A percentile compares a stretch with the other conserved stretches of the same genome.
These are phyloP conservation scores for Apodemia zela DNA, from an alignment of 2,888 invertebrate species.

Conservation along the genomic window DNA sequence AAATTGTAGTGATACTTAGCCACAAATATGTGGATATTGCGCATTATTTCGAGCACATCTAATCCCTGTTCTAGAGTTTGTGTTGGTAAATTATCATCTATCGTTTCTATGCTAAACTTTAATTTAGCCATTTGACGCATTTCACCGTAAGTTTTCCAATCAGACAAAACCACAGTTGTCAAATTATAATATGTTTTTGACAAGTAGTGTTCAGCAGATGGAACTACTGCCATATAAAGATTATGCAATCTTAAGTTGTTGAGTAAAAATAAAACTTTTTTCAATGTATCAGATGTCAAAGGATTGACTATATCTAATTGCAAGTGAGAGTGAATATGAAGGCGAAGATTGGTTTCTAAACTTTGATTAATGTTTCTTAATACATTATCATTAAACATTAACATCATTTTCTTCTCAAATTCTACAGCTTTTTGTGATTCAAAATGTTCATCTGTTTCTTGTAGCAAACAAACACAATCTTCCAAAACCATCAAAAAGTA, in stretches of 20 bases:
- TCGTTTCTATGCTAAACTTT: conserved; percentile 88
- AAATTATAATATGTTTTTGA: conserved; percentile 98
- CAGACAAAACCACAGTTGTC: conserved; percentile 97
- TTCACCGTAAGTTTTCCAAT: conserved; percentile 98
- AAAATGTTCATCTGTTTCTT: conserved; percentile 55
- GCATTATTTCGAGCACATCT: conserved; percentile 97
- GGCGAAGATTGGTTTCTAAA: conserved; percentile 94
- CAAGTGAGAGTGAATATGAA: conserved; percentile 95
- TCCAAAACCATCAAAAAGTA: conserved; percentile 68
- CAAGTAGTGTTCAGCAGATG: conserved; percentile 92
- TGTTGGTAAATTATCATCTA: conserved; percentile 96
- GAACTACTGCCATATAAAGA: conserved; percentile 82
- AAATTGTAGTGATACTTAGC: conserved; percentile 96
- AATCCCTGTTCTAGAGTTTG: conserved; percentile 98
- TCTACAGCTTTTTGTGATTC: conserved; percentile 47
- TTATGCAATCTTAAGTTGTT: conserved; percentile 78
- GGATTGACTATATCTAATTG: conserved; percentile 87
- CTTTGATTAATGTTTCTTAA: conserved; percentile 88
- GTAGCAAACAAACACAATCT: conserved; percentile 59
- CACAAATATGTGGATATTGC: conserved; percentile 97
- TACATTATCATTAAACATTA: conserved; percentile 77
- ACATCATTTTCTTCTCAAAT: conserved; percentile 55
- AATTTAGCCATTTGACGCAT: conserved; percentile 96
- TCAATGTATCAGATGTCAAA: conserved; percentile 84
- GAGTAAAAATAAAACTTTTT: conserved; percentile 80